These are phyloP conservation scores for Aptenodytes patagonicus DNA, from an alignment of 2,113 vertebrate species.

Conservation along the genomic window DNA sequence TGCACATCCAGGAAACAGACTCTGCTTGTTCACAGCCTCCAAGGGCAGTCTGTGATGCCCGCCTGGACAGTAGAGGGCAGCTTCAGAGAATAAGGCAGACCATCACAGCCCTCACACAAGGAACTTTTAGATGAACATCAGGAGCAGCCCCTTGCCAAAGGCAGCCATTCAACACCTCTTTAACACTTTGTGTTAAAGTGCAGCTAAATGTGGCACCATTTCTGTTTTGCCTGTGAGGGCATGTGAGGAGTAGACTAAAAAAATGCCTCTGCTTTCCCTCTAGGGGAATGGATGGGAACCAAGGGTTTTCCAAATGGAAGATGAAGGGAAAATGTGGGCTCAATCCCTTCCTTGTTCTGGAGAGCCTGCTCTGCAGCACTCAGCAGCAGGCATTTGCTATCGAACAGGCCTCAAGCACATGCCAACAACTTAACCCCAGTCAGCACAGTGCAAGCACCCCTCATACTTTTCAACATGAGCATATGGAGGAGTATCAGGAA, in stretches of 20 bases:
- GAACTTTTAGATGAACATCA: not conserved
- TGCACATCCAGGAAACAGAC: not conserved
- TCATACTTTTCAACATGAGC: not conserved
- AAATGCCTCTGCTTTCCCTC: not conserved
- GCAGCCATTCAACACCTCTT: not conserved
- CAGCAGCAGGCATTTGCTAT: not conserved
- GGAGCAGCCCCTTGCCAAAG: not conserved
- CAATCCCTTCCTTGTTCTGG: not conserved
- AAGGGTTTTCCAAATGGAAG: not conserved
- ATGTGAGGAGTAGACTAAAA: not conserved
- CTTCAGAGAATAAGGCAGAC: not conserved
- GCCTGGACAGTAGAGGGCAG: not conserved
- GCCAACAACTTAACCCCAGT: not conserved
- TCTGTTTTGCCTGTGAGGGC: not conserved
- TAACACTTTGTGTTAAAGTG: not conserved
- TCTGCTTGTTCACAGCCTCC: not conserved
- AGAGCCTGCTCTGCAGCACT: not conserved
- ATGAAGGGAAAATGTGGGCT: not conserved
- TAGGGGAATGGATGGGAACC: not conserved
- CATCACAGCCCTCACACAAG: not conserved
- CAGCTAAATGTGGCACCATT: not conserved
- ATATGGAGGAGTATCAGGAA: not conserved
- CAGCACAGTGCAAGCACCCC: not conserved
- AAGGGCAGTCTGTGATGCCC: not conserved
- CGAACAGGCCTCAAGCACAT: not conserved